Percentiles rank a stretch among this genome's conserved stretches.
phyloP scores from a whole-genome alignment of 92 coral and sea anemone species.

The Isaurus tuberculatus region DNA sequence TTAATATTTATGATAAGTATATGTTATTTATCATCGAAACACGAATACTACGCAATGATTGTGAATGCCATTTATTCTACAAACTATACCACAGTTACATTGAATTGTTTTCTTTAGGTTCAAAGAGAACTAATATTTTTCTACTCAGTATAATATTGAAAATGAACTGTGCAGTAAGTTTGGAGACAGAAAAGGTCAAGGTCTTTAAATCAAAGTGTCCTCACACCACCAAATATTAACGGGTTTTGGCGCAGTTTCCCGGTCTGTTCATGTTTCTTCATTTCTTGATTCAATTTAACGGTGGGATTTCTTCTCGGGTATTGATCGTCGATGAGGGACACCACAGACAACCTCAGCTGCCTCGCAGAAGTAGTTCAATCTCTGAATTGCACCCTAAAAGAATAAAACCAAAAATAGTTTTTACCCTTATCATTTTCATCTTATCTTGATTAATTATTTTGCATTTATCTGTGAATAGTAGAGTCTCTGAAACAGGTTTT shows the following conservation, averaged over 20 bases:
- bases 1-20: too few relatives aligned
- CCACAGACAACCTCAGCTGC: slow-evolving; percentile 38
- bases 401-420: background rate
- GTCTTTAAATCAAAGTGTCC: background rate
- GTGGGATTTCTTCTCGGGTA: background rate
- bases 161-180: background rate
- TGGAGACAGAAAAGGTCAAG: background rate
- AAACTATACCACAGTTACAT: slow-evolving; percentile 16
- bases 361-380: slow-evolving; percentile 28
- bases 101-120: background rate
- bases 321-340: slow-evolving; percentile 4
- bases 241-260: background rate
- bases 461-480: too few relatives aligned
- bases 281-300: background rate
- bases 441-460: too few relatives aligned
- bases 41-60: background rate
- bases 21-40: background rate
- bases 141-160: background rate
- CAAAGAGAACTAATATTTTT: background rate
- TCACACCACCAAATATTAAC: background rate
- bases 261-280: slow-evolving; percentile 2
- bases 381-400: slow-evolving; percentile 9
- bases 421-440: background rate
- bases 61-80: slow-evolving; percentile 23
- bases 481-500: too few relatives aligned